Evolutionary conservation across 2,113 vertebrate species (phyloP).

Genomic region (Puffinus mauretanicus): DNA sequence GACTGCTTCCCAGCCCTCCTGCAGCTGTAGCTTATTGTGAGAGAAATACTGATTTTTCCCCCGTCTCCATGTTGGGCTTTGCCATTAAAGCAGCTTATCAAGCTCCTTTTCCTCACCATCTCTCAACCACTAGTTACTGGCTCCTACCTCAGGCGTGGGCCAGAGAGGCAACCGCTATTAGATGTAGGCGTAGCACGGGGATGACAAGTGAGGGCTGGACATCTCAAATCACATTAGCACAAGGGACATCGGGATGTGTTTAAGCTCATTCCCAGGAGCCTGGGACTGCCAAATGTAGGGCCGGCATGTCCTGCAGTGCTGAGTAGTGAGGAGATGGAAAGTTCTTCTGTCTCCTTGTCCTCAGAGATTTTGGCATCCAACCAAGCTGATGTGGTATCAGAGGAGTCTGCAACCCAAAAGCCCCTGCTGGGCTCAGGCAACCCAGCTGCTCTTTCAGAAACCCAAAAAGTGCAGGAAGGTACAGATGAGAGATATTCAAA

Average conservation of each 20-base stretch:
- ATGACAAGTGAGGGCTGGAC: neutral
- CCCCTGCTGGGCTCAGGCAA: neutral
- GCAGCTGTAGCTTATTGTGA: neutral
- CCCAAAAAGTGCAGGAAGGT: neutral
- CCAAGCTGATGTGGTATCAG: neutral
- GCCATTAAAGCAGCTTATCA: neutral
- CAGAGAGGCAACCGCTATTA: neutral
- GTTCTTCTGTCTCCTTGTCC: neutral
- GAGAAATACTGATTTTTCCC: neutral
- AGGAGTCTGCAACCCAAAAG: neutral
- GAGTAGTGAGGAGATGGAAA: neutral
- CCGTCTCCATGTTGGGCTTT: neutral
- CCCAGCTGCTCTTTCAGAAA: neutral
- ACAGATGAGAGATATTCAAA: neutral
- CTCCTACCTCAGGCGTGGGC: neutral
- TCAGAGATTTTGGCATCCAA: neutral
- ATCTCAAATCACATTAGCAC: neutral
- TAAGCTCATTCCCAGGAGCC: neutral
- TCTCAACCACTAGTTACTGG: neutral
- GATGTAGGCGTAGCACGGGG: accelerated
- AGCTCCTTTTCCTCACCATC: neutral
- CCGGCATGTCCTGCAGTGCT: accelerated
- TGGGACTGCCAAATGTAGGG: neutral
- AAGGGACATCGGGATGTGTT: neutral
- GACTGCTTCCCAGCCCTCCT: neutral